Evolutionary conservation across 2,888 invertebrate species (phyloP).

Genomic region (Watsonalla cultraria): DNA sequence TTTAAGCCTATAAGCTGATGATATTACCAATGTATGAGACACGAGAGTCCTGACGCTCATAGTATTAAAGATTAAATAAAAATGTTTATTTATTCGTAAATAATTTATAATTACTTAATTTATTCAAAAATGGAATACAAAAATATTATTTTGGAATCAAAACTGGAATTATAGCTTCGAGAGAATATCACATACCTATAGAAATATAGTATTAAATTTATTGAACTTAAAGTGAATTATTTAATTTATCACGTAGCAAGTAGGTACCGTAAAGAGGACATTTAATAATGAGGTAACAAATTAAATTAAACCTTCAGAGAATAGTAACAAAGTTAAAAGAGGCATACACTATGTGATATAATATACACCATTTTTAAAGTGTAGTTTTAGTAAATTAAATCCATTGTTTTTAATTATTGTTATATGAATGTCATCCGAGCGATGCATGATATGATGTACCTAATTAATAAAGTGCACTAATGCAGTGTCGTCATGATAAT

Average conservation of each 20-base stretch:
- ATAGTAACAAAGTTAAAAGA: slow-evolving; percentile 29
- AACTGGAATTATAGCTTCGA: no score
- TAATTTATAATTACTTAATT: no score
- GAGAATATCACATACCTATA: no score
- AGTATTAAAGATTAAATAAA: no score
- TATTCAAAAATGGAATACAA: no score
- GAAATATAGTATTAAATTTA: no score
- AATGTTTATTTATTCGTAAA: no score
- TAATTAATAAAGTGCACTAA: slow-evolving; percentile 69
- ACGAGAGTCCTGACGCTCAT: no score
- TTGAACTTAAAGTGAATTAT: no score
- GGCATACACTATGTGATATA: slow-evolving; percentile 69
- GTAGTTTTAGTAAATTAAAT: slow-evolving; percentile 54
- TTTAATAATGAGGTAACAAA: slow-evolving; percentile 17
- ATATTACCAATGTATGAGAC: no score
- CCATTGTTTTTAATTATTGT: slow-evolving; percentile 61
- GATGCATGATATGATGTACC: slow-evolving; percentile 38
- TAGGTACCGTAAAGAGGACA: slow-evolving; percentile 21
- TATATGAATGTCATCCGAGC: slow-evolving; percentile 50
- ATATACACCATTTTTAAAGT: slow-evolving; percentile 72
- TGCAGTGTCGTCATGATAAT: slow-evolving; percentile 56
- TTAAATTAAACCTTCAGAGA: slow-evolving; percentile 22
- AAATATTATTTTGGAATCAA: no score
- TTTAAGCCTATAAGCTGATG: no score
- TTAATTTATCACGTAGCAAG: slow-evolving; percentile 6